Evolutionary conservation across 2,888 invertebrate species (phyloP).

Genomic region (Phorcus lineatus): DNA sequence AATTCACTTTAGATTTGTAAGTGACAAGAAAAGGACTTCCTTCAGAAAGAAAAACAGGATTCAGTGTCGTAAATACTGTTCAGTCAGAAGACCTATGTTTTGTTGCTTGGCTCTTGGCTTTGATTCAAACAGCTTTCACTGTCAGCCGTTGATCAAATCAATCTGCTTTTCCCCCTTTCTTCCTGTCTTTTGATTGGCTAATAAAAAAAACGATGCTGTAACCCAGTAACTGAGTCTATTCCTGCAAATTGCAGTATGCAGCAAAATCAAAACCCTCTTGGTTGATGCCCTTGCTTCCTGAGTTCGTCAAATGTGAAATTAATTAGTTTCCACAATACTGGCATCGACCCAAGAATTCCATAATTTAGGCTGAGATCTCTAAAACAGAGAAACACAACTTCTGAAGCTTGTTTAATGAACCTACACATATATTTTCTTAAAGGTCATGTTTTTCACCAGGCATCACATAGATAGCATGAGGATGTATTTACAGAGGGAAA

Average conservation of each 20-base stretch:
- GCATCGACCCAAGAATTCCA: background rate
- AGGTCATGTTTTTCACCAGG: background rate
- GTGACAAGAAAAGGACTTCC: background rate
- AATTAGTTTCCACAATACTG: background rate
- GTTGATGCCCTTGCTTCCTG: background rate
- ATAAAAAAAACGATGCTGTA: background rate
- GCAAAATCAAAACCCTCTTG: constrained; percentile 2
- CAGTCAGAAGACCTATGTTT: background rate
- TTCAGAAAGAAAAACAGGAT: background rate
- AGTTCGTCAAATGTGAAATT: constrained; percentile 7
- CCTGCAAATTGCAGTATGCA: constrained; percentile 7
- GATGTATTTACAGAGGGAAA: no score
- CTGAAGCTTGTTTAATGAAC: background rate
- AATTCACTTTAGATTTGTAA: constrained; percentile 6
- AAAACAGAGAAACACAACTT: background rate
- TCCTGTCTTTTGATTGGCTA: constrained; percentile 15
- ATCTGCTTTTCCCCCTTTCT: constrained; percentile 19
- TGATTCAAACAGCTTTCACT: constrained; percentile 1
- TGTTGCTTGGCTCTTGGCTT: constrained; percentile 1
- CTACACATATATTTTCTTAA: background rate
- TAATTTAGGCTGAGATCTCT: background rate
- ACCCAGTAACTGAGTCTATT: background rate
- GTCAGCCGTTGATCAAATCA: constrained; percentile 18
- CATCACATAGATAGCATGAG: no score
- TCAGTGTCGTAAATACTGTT: background rate